phyloP scores from a whole-genome alignment of 2,888 invertebrate species.

The Agrochola lota region DNA sequence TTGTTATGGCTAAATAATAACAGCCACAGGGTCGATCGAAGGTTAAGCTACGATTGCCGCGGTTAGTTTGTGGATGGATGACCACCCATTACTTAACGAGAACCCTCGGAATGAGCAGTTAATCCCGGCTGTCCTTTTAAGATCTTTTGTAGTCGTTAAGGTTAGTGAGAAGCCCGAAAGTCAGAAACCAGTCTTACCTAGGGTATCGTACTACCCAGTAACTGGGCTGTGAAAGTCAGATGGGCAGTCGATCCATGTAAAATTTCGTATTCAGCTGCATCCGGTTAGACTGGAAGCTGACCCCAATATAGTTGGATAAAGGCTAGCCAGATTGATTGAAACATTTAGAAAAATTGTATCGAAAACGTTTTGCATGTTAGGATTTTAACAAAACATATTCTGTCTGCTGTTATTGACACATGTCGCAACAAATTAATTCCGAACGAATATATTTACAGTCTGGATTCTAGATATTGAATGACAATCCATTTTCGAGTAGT shows the following conservation, averaged over 20 bases:
- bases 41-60: background rate
- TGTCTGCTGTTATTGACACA: slow-evolving; percentile 15
- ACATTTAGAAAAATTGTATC: no score
- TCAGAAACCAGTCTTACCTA: background rate
- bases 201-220: background rate
- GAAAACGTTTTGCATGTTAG: background rate
- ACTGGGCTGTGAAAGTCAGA: background rate
- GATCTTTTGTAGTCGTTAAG: background rate
- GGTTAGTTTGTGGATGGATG: background rate
- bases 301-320: no score
- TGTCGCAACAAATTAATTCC: background rate
- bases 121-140: background rate
- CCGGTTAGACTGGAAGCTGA: no score
- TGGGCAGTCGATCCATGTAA: no score
- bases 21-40: no score
- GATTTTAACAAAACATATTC: background rate
- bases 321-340: no score
- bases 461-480: slow-evolving; percentile 11
- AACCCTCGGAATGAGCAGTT: background rate
- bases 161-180: no score
- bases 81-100: background rate
- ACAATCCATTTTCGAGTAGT: background rate
- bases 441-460: background rate
- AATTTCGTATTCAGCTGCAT: no score
- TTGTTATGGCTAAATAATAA: background rate